Base-by-base conservation (phyloP, 2,888 invertebrate species). In the Amblyteles armatorius region DNA sequence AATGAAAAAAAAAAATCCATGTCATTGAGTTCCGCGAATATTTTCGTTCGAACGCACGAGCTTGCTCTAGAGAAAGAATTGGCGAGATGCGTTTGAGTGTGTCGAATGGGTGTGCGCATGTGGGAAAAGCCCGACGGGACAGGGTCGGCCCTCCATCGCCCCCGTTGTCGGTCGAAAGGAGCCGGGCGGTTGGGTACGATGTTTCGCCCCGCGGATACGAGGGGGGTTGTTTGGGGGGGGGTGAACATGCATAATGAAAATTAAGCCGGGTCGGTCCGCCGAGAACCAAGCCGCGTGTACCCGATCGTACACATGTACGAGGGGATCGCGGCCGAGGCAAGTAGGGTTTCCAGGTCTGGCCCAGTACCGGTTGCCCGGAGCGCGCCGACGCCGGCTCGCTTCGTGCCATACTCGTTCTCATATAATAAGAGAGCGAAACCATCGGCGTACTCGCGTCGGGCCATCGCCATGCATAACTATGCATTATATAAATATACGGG, bases 241-340 rank as follows among this genome's bases (percentile, higher is more conserved):
- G 19, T 74, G 69, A 76, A 83, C 85, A 85, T 83, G 81, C 84
- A 87, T 87, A 87, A 87, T 87, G 86, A 87, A 87, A 85, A 87
- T 85, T 85, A 82, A 86, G 86, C 84, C 84, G 72, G 82, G 72
- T 26, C 68, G 86, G 84, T 86, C 73, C 77, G 84, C 84, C 84
- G 78, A 84, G 86, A 77, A 71, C 82, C 79, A 80, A 79, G 68
- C 79, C 79, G 57, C 69, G 79, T 79, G 82, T 48, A 48, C 44
- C 57, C 73, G 26, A 77, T 67, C 79, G 57, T 77, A 60, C 63
- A 65, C 72, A 76, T 80, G 63, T 50, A 52, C 33, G 65, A 19
- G 36, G 36, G 65, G 71, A 69, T 16, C 57, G 36, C 52, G 44
- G 11, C 19, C 29, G 9, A 40, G 57, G 50, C 68, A 52, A 52